These are phyloP conservation scores for Lasioglossum villosulum DNA, from an alignment of 2,888 invertebrate species.

Conservation along the genomic window DNA sequence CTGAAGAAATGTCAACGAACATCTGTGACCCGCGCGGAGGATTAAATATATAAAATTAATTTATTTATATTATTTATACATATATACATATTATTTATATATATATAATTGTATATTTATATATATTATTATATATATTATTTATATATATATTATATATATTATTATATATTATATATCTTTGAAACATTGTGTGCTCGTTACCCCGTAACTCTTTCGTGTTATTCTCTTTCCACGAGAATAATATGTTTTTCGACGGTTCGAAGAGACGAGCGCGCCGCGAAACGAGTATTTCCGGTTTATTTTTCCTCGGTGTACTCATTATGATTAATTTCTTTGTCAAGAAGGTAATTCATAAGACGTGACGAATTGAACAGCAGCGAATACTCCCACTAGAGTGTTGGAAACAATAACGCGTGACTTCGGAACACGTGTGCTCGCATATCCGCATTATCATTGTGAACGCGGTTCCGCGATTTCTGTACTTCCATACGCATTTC, in stretches of 20 bases:
- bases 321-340: not conserved
- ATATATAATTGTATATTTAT: too few species aligned
- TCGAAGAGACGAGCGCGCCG: not conserved
- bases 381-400: not conserved
- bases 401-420: not conserved
- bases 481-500: conserved; percentile 57
- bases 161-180: too few species aligned
- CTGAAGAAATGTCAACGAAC: not conserved
- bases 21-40: not conserved
- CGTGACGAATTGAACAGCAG: not conserved
- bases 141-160: too few species aligned
- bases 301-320: not conserved
- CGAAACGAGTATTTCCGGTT: not conserved
- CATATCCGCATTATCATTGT: conserved; percentile 50
- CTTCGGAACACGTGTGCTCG: conserved; percentile 17
- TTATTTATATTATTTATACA: too few species aligned
- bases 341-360: not conserved
- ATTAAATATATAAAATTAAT: not conserved
- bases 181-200: not conserved
- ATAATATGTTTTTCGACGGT: not conserved
- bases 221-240: not conserved
- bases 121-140: too few species aligned
- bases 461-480: conserved; percentile 64
- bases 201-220: not conserved
- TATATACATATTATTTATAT: too few species aligned